Evolutionary conservation across 1,140 invertebrate species (phyloP), one percentile per base, ranked within the genome.

Genomic region (Chrysomallon squamiferum): DNA sequence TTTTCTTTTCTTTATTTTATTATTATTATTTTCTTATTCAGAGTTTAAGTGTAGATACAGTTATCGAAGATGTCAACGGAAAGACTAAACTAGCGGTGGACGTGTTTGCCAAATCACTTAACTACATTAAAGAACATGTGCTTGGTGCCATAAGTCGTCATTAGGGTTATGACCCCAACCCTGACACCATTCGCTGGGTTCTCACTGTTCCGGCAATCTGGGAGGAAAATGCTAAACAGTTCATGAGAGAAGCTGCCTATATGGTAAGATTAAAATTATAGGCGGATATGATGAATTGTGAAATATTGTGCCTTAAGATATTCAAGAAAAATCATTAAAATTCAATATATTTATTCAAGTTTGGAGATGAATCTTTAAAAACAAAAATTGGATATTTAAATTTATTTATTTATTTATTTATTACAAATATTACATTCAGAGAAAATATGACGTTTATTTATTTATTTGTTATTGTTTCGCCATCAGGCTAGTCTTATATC

Each of bases 151-250:
- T 80, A 18, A 64, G 62, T 4, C 68, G 69, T 13, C 75, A 79
- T 62, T 61, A 77, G 22, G 77, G 75, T 18, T 78, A 78, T 45
- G 73, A 81, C 45, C 78, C 78, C 15, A 76, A 82, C 35, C 73
- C 72, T 2, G 68, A 76, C 49, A 72, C 75, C 15, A 73, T 82
- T 32, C 64, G 80, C 52, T 82, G 80, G 80, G 78, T 80, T 7
- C 69, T 82, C 3, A 82, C 80, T 9, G 80, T 82, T 2, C 80
- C 80, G 2, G 78, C 80, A 25, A 82, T 82, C 43, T 82, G 80
- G 80, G 79, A 81, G 49, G 80, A 82, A 58, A 80, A 80, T 66
- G 77, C 80, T 27, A 82, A 82, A 57, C 80, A 82, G 73, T 82
- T 82, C 64, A 82, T 82, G 80, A 59, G 80, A 29, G 80, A 82